Conservation (phyloP, 2,113 vertebrate genomes). For the Campylomormyrus tamandua region DNA sequence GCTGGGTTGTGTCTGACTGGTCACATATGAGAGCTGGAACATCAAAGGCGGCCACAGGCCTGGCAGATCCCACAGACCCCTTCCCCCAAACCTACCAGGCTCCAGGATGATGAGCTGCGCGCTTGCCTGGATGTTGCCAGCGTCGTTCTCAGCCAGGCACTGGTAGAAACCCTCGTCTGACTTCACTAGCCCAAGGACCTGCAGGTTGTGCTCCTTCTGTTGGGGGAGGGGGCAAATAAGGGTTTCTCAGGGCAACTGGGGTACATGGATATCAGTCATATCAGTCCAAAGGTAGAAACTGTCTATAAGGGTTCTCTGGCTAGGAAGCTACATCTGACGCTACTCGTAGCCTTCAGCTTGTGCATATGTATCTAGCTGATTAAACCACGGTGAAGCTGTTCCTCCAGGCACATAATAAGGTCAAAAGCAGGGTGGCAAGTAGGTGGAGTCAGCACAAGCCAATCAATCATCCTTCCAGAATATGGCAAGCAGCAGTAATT, state of each 20-base stretch:
- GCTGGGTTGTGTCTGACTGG: background rate
- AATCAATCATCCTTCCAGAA: background rate
- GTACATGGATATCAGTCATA: background rate
- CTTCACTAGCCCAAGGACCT: constrained; percentile 91
- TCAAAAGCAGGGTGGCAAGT: background rate
- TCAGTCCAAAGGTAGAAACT: background rate
- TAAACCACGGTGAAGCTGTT: background rate
- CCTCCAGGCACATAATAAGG: background rate
- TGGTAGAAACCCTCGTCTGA: constrained; percentile 98
- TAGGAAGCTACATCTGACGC: background rate
- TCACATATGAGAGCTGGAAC: background rate
- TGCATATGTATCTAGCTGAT: background rate
- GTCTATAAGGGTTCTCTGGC: background rate
- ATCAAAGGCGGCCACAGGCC: background rate
- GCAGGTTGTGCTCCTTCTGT: constrained; percentile 94
- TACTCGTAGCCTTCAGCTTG: background rate
- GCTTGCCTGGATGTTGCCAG: constrained; percentile 83
- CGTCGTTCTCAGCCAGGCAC: constrained; percentile 93
- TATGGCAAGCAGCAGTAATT: background rate
- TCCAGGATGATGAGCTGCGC: constrained; percentile 94
- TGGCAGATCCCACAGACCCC: background rate
- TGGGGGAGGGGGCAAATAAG: background rate
- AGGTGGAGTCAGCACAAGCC: background rate
- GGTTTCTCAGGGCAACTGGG: background rate
- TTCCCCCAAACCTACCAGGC: constrained; percentile 68